Evolutionary conservation across 2,888 invertebrate species (phyloP).

Genomic region (Autographa pulchrina): DNA sequence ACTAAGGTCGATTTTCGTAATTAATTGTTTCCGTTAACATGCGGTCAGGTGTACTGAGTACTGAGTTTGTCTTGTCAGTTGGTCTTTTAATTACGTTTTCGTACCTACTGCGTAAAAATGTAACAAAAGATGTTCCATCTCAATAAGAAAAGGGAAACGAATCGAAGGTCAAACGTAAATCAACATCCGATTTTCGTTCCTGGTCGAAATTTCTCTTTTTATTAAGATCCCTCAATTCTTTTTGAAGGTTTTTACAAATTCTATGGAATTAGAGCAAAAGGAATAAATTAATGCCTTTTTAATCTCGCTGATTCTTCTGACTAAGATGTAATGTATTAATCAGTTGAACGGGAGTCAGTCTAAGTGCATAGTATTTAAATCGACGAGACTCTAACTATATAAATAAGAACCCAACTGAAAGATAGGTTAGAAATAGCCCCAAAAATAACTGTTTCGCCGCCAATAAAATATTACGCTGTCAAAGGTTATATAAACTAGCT

Average conservation of each 20-base stretch:
- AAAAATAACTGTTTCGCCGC: no score
- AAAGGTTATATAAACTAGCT: not conserved
- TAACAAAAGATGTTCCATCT: slow-evolving; percentile 45
- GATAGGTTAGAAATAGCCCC: no score
- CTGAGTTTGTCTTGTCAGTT: slow-evolving; percentile 19
- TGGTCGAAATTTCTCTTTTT: slow-evolving; percentile 8
- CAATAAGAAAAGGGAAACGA: slow-evolving; percentile 49
- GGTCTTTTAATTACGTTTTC: slow-evolving; percentile 40
- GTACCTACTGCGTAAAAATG: slow-evolving; percentile 11
- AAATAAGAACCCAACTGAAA: no score
- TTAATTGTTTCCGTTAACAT: not conserved
- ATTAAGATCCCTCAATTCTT: not conserved
- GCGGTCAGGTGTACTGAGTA: not conserved
- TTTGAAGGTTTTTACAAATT: slow-evolving; percentile 6
- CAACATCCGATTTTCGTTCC: slow-evolving; percentile 52
- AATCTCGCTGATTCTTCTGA: not conserved
- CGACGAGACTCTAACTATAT: no score
- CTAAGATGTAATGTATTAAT: no score
- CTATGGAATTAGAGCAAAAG: not conserved
- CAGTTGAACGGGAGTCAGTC: no score
- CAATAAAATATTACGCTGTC: no score
- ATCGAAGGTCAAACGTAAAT: slow-evolving; percentile 40
- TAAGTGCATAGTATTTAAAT: no score
- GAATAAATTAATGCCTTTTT: not conserved
- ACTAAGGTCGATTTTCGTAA: not conserved